Percentiles rank a stretch among this genome's conserved stretches.
phyloP scores from a whole-genome alignment of 2,797 vertebrate species.

The Malacoraja senta region DNA sequence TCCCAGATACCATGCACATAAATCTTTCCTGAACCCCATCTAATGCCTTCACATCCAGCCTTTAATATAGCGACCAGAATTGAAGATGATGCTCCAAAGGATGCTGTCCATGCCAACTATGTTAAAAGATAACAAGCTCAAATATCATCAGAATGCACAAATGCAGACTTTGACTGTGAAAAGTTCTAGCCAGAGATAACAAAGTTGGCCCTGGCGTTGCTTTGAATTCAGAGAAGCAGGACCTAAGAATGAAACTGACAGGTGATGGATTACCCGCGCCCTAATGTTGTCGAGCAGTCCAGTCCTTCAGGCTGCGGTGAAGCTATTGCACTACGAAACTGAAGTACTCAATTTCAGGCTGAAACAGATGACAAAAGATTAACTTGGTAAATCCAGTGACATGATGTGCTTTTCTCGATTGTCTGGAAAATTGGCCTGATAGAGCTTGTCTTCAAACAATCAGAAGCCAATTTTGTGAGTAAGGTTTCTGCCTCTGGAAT shows the following conservation, averaged over 20 bases:
- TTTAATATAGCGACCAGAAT: no score
- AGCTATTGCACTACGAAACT: neutral
- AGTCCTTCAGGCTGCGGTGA: neutral
- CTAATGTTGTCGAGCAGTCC: neutral
- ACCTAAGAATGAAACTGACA: neutral
- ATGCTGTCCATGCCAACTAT: no score
- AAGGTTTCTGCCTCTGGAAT: neutral
- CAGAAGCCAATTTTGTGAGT: slow-evolving; percentile 22
- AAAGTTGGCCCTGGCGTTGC: neutral
- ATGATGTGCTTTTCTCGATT: slow-evolving; percentile 4
- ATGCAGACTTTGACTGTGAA: neutral
- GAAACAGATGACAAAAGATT: slow-evolving; percentile 6
- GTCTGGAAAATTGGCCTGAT: neutral
- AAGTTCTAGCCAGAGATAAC: neutral
- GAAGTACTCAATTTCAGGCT: slow-evolving; percentile 25
- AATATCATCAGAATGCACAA: no score
- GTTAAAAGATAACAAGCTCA: no score
- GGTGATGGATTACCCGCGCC: neutral
- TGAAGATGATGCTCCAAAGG: no score
- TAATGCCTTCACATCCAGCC: no score
- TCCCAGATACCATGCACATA: no score
- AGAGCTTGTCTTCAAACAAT: slow-evolving; percentile 5
- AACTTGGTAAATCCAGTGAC: slow-evolving; percentile 20
- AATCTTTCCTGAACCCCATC: no score
- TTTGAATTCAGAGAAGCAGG: neutral